Evolutionary conservation across 2,797 vertebrate genomes (phyloP).

Genomic region (Myotis findleyi): DNA sequence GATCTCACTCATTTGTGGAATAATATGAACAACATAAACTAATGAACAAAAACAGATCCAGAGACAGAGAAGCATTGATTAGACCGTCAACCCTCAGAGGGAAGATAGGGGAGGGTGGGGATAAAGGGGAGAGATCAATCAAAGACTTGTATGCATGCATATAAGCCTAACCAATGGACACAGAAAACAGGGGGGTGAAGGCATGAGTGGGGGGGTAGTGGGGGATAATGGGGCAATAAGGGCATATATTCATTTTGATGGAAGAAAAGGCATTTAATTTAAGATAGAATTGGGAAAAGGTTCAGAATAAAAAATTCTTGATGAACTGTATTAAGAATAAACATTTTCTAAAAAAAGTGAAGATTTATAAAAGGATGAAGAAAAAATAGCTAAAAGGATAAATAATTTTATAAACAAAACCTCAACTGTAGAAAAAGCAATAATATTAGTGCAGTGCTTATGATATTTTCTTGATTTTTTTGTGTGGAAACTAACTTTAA

Average conservation of each 20-base stretch:
- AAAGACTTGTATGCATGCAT: too few species aligned
- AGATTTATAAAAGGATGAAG: neutral
- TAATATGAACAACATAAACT: too few species aligned
- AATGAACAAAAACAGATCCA: too few species aligned
- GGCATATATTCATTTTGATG: neutral
- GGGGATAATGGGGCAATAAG: too few species aligned
- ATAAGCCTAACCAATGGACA: too few species aligned
- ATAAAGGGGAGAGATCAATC: too few species aligned
- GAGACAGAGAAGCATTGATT: too few species aligned
- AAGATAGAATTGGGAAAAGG: neutral
- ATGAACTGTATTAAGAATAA: neutral
- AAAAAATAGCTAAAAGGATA: neutral
- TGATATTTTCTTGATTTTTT: conserved; percentile 18
- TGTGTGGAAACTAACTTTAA: neutral
- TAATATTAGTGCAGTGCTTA: neutral
- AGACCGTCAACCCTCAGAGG: too few species aligned
- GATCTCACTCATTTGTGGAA: too few species aligned
- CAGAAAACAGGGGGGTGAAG: too few species aligned
- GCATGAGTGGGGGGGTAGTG: too few species aligned
- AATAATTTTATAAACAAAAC: neutral
- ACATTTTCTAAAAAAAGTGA: neutral
- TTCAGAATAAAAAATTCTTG: neutral
- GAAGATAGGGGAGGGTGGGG: too few species aligned
- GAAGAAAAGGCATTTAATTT: neutral
- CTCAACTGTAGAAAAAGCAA: neutral